Conservation (phyloP, 2,888 invertebrate species). For the Cyaniris semiargus region DNA sequence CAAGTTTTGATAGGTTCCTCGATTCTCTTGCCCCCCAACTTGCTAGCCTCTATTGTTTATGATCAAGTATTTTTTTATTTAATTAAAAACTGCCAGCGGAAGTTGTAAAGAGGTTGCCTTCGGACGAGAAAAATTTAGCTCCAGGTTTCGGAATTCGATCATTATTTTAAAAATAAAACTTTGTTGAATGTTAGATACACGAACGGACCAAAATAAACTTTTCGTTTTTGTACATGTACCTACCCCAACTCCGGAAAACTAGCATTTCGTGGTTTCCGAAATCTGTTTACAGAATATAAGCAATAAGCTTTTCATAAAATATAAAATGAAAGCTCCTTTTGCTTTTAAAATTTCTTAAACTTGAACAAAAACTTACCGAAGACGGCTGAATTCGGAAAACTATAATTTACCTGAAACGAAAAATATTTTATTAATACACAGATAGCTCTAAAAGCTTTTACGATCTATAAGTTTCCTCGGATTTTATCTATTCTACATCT, state of each 20-base stretch:
- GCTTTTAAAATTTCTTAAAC: too few relatives aligned
- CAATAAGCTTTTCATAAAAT: too few relatives aligned
- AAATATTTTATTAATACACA: background rate
- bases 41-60: conserved; percentile 25
- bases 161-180: background rate
- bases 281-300: background rate
- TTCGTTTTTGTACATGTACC: background rate
- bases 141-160: background rate
- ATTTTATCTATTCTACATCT: background rate
- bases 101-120: background rate
- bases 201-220: background rate
- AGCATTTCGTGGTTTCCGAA: background rate
- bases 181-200: background rate
- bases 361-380: background rate
- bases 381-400: background rate
- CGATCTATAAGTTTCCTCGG: background rate
- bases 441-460: background rate
- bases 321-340: too few relatives aligned
- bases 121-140: background rate
- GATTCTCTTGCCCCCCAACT: conserved; percentile 62
- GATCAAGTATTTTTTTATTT: conserved; percentile 8
- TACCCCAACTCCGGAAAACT: background rate
- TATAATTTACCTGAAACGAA: conserved; percentile 17
- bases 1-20: conserved; percentile 80
- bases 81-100: conserved; percentile 22